Evolutionary conservation across 2,888 invertebrate species (phyloP).

Genomic region (Netelia fuscicornis): DNA sequence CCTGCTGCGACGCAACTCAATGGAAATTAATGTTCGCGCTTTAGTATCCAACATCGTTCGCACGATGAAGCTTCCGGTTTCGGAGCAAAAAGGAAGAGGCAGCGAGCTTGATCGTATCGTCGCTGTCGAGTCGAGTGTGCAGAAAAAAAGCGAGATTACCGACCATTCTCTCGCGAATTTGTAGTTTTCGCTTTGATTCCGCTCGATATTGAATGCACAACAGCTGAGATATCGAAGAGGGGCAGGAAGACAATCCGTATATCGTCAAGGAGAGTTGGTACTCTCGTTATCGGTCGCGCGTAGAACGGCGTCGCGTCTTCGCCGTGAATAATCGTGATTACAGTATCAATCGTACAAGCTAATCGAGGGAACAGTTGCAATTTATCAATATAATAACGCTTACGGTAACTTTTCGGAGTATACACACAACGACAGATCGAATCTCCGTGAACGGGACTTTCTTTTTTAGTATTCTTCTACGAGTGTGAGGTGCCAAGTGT

Average conservation of each 20-base stretch:
- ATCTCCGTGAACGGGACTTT: constrained; percentile 34
- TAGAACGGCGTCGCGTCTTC: constrained; percentile 60
- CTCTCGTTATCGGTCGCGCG: constrained; percentile 42
- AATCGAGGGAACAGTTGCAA: constrained; percentile 47
- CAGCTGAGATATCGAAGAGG: constrained; percentile 1
- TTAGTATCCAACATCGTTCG: not conserved
- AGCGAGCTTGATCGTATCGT: constrained; percentile 3
- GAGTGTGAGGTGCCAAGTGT: constrained; percentile 80
- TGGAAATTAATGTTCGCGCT: constrained; percentile 25
- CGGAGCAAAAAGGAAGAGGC: not conserved
- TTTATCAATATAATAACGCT: not conserved
- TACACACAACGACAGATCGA: constrained; percentile 34
- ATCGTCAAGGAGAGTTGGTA: constrained; percentile 14
- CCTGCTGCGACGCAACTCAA: not conserved
- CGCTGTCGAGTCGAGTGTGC: constrained; percentile 6
- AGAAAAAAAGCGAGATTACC: not conserved
- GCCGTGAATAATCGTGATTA: constrained; percentile 48
- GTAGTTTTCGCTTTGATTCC: not conserved
- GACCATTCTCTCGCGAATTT: constrained; percentile 2
- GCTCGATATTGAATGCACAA: not conserved
- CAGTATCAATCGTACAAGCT: constrained; percentile 20
- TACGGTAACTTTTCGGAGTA: constrained; percentile 1
- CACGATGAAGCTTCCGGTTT: constrained; percentile 35
- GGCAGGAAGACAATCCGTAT: constrained; percentile 20
- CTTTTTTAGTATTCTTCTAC: constrained; percentile 67